A percentile compares a stretch with the other conserved stretches of the same genome.
Evolutionary conservation across 2,888 invertebrate genomes (phyloP).

Genomic region (Drosophila helvetica): DNA sequence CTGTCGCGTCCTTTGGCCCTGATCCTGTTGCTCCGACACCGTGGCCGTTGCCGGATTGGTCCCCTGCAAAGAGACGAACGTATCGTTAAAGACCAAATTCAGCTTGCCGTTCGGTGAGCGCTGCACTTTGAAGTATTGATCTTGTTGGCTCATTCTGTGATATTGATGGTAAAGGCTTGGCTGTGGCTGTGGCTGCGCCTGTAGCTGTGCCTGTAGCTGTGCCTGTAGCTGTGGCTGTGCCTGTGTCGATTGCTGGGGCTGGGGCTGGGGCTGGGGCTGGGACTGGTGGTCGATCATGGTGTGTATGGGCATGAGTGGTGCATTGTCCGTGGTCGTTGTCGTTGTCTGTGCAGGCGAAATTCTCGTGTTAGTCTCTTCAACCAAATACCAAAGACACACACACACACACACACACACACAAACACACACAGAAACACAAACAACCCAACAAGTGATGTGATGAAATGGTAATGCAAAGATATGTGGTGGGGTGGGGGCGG

Average conservation of each 20-base stretch:
- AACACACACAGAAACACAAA: constrained; percentile 49
- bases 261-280: too few species aligned
- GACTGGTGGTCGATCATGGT: constrained; percentile 49
- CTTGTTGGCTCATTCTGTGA: constrained; percentile 68
- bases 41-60: constrained; percentile 19
- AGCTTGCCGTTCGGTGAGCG: constrained; percentile 82
- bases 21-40: constrained; percentile 26
- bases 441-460: constrained; percentile 48
- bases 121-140: constrained; percentile 82
- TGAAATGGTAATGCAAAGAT: constrained; percentile 21
- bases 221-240: constrained; percentile 7
- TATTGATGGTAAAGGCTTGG: constrained; percentile 64
- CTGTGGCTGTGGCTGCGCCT: constrained; percentile 23
- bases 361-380: constrained; percentile 58
- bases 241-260: constrained; percentile 29
- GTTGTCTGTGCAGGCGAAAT: constrained; percentile 68
- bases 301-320: constrained; percentile 67
- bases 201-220: background rate
- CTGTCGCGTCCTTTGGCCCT: constrained; percentile 31
- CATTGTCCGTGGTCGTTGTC: constrained; percentile 61
- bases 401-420: constrained; percentile 42
- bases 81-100: constrained; percentile 82
- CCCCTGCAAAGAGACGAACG: constrained; percentile 74
- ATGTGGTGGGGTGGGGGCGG: constrained; percentile 1
- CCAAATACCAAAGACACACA: constrained; percentile 26